Conservation (phyloP, 2,113 vertebrate genomes). For the Saiga tatarica region DNA sequence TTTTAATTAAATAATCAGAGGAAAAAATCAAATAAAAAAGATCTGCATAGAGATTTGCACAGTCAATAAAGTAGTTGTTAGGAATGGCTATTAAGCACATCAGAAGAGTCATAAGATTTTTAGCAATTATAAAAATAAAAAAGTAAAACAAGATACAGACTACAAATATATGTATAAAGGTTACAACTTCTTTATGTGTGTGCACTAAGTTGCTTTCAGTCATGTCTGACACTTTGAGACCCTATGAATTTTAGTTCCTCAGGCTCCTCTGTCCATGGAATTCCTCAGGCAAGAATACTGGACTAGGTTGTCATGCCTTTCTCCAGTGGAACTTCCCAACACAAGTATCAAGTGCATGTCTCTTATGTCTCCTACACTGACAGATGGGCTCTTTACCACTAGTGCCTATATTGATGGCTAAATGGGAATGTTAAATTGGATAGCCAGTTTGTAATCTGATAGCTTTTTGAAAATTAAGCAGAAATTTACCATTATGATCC, state of each 20-base stretch:
- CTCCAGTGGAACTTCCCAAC: background rate
- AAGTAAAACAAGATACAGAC: background rate
- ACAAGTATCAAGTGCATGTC: background rate
- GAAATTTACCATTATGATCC: background rate
- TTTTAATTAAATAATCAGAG: background rate
- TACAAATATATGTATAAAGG: background rate
- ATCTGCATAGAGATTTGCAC: background rate
- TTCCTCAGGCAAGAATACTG: background rate
- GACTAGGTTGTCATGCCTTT: background rate
- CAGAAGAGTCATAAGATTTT: background rate
- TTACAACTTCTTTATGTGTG: background rate
- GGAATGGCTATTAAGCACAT: background rate
- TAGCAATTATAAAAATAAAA: background rate
- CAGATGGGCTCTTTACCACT: background rate
- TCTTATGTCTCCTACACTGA: background rate
- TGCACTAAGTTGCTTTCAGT: background rate
- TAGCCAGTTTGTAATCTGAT: background rate
- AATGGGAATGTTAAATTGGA: background rate
- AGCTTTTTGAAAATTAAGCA: background rate
- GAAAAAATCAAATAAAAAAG: background rate
- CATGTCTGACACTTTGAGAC: background rate
- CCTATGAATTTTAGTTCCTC: background rate
- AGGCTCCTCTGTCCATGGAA: background rate
- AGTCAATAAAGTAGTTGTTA: background rate
- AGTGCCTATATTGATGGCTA: background rate